Evolutionary conservation across 2,888 invertebrate species (phyloP), one percentile per base, ranked within the genome.

Genomic region (Lithophane socia): DNA sequence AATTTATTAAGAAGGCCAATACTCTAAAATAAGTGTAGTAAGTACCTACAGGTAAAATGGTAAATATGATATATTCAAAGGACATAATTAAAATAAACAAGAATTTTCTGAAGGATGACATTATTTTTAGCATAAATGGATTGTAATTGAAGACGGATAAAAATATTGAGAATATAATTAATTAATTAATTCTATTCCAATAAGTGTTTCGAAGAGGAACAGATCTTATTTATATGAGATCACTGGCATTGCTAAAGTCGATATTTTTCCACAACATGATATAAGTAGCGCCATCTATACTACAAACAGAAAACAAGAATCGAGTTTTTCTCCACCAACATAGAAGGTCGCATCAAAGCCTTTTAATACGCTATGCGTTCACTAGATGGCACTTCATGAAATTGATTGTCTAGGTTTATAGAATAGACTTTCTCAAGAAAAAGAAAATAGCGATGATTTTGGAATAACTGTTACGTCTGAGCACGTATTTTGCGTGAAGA

Each of bases 361-460:
- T 89, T 87, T 75, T 89, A 90, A 86, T 91, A 79, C 67, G 24
- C 9, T 8, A 10, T 12, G 16, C 13, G 29, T 37, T n/a, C 18
- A 60, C 89, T 79, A 93, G 93, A 91, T 93, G 92, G 91, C 92
- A 75, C 70, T 42, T 63, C 72, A 47, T 9, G 9, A 21, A 21
- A 52, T 29, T 21, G n/a, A 37, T 54, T 18, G 8, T 10, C 1
- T 1, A 9, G 3, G 10, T 18, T 3, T 37, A 37, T 37, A 5
- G 3, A 47, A 56, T 61, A 18, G 9, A 16, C 16, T 49, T 56
- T 52, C 52, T n/a, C 8, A 42, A 24, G 21, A 21, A 3, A 42
- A 42, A 24, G 21, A 21, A 3, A 42, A 42, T 42, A 8, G 52
- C 52, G 21, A 21, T 52, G 52, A 18, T 52, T 52, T 18, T 52